These are phyloP conservation scores for Phodopus roborovskii DNA, from an alignment of 2,113 vertebrate species.

Conservation along the genomic window DNA sequence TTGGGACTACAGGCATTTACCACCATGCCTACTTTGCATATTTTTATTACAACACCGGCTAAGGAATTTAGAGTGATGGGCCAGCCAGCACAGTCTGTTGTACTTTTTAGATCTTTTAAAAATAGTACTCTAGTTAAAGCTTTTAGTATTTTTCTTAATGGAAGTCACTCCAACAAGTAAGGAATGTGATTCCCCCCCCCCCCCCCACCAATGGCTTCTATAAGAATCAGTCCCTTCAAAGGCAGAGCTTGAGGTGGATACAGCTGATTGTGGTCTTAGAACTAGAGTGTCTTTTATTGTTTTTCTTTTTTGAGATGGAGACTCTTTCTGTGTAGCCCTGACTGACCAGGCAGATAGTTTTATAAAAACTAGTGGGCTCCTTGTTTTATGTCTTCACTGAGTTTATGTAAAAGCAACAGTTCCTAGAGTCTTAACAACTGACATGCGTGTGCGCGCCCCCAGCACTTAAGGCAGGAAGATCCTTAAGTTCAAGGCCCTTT, in stretches of 20 bases:
- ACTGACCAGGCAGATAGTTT: background rate
- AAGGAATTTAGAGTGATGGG: background rate
- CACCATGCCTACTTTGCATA: background rate
- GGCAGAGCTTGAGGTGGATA: background rate
- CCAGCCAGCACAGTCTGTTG: background rate
- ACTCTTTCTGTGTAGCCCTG: background rate
- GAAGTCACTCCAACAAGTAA: background rate
- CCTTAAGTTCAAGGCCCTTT: background rate
- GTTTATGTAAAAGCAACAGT: background rate
- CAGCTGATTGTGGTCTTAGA: background rate
- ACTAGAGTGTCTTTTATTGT: background rate
- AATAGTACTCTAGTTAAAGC: background rate
- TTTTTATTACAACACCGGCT: background rate
- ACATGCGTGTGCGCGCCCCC: accelerated
- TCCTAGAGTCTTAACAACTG: too few relatives aligned
- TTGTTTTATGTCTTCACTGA: background rate
- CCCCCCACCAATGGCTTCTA: background rate
- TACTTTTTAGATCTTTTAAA: background rate
- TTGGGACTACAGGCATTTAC: background rate
- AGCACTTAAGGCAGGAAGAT: background rate
- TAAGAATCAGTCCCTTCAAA: background rate
- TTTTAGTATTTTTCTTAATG: background rate
- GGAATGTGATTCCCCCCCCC: background rate
- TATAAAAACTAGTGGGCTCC: background rate
- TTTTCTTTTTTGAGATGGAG: background rate